Evolutionary conservation across 35 echinoderm and acorn worm genomes (phyloP), one percentile per base, ranked within the genome.

Genomic region (Ophiothrix spiculata): DNA sequence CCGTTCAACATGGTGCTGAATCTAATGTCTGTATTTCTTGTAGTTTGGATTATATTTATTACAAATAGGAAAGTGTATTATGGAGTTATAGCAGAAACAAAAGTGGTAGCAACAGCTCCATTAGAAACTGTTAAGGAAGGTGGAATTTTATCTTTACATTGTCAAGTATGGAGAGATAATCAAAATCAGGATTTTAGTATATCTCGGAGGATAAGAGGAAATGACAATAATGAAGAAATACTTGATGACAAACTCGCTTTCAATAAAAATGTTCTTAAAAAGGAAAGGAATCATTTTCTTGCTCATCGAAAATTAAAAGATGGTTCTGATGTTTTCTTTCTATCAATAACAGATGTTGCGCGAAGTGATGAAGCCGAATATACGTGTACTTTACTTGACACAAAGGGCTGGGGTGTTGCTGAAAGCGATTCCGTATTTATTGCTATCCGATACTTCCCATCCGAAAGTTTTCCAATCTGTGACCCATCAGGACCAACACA

Each of bases 251-350:
- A 69, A n/a, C 2, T 69, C 1, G 25, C 60, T 12, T 12, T 10
- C 3, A 28, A 28, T 6, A 69, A 69, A 69, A 10, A 1, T 15
- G 1, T 69, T 69, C 25, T 69, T 10, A 28, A 4, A 12, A 2
- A 6, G 23, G 2, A n/a, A 25, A 69, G 6, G 1, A 15, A n/a
- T 25, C 29, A 69, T 28, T 69, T 69, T 69, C 25, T 69, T 25
- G 60, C 60, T 15, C 60, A 69, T 69, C 60, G 60, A 1, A 69
- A 69, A n/a, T 69, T 69, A 69, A 69, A 69, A 69, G 60, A 69
- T 25, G 60, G 60, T 69, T 69, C 60, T 6, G 60, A 69, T n/a
- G 60, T 69, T n/a, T 69, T 25, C 25, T 69, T 69, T 25, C 23
- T 69, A 15, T 69, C 60, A 10, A 69, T 69, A 12, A 69, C 60